Conservation (phyloP, 2,888 invertebrate species). For the Sabellastarte sp. region DNA sequence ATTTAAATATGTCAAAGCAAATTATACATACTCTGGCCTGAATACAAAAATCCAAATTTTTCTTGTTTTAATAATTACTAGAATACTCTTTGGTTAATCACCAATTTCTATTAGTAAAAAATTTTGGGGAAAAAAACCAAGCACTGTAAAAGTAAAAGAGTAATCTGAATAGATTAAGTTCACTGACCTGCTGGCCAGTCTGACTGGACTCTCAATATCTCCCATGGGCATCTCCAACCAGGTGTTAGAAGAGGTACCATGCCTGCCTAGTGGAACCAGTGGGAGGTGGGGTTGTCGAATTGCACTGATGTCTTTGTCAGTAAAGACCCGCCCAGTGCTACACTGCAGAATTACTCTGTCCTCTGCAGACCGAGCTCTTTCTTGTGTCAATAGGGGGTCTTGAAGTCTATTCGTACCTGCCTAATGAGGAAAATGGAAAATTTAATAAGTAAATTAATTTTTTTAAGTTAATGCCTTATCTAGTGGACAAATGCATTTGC, state of each 20-base stretch:
- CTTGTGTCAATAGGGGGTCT: constrained; percentile 49
- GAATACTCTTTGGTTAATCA: too few species aligned
- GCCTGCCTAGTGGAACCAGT: constrained; percentile 51
- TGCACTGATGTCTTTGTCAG: constrained; percentile 45
- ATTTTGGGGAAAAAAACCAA: background rate
- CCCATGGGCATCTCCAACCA: constrained; percentile 54
- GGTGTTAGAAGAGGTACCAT: constrained; percentile 46
- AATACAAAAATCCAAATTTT: too few species aligned
- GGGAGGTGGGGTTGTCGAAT: constrained; percentile 50
- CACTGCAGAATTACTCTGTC: constrained; percentile 48
- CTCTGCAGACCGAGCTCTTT: constrained; percentile 42
- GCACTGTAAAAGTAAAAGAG: background rate
- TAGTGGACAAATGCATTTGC: too few species aligned
- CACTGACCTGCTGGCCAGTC: constrained; percentile 39
- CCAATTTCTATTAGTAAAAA: too few species aligned
- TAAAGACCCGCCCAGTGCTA: constrained; percentile 45
- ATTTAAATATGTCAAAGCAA: too few species aligned
- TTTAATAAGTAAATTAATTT: too few species aligned
- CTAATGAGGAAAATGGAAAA: too few species aligned
- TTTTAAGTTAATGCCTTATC: too few species aligned
- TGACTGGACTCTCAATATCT: constrained; percentile 52
- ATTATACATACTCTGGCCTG: too few species aligned
- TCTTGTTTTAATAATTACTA: too few species aligned
- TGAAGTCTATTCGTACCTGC: constrained; percentile 39
- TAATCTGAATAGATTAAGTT: too few species aligned